These are phyloP conservation scores for Poeciliopsis gracilis DNA, from an alignment of 2,797 vertebrate genomes.

Conservation along the genomic window DNA sequence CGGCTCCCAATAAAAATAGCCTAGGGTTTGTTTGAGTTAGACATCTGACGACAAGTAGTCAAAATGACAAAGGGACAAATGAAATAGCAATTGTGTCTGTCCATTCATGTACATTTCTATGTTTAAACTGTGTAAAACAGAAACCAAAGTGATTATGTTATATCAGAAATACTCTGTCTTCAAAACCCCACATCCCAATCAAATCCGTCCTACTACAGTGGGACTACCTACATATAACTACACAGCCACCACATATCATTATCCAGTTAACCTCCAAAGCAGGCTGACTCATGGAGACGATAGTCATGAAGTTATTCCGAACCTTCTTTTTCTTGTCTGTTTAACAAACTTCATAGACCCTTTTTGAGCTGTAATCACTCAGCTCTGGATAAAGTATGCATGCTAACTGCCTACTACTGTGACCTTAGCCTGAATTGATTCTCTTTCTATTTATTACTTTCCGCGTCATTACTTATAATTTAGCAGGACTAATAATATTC, in stretches of 20 bases:
- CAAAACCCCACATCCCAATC: conserved; percentile 29
- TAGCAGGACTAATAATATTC: conserved; percentile 82
- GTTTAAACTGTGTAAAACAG: conserved; percentile 43
- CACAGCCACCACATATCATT: conserved; percentile 32
- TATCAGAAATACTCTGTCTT: conserved; percentile 7
- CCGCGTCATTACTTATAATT: conserved; percentile 90
- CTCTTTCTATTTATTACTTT: conserved; percentile 88
- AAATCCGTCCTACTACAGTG: conserved; percentile 16
- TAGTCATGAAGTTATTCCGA: conserved; percentile 44
- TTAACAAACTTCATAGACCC: conserved; percentile 72
- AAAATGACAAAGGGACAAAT: conserved; percentile 57
- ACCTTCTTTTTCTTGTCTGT: conserved; percentile 30
- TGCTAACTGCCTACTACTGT: conserved; percentile 72
- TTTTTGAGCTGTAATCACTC: conserved; percentile 70
- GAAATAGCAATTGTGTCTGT: conserved; percentile 53
- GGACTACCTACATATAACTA: conserved; percentile 30
- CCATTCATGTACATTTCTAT: conserved; percentile 45
- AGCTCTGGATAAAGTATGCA: conserved; percentile 69
- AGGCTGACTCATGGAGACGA: conserved; percentile 66
- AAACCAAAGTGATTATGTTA: conserved; percentile 37
- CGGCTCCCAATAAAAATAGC: conserved; percentile 63
- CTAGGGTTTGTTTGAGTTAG: conserved; percentile 73
- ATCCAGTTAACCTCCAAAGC: conserved; percentile 10
- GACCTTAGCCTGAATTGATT: conserved; percentile 64
- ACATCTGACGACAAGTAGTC: conserved; percentile 66